Percentiles rank a stretch among this genome's conserved stretches.
These are phyloP conservation scores for Hyla sarda DNA, from an alignment of 2,113 vertebrate genomes.

Conservation along the genomic window DNA sequence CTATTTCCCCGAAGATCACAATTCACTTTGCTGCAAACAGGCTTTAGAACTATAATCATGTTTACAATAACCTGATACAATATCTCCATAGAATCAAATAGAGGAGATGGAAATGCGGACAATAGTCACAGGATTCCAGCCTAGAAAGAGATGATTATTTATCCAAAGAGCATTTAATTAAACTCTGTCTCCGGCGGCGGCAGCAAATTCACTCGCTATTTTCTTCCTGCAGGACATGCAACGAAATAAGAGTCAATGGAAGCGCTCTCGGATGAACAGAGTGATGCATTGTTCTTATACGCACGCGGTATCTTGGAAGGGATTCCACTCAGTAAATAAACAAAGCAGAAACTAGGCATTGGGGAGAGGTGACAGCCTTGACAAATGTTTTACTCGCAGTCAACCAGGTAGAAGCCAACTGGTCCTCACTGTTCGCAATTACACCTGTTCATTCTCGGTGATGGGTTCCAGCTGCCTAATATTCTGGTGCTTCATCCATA, in stretches of 20 bases:
- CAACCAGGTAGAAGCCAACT: conserved; percentile 38
- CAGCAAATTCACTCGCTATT: conserved; percentile 49
- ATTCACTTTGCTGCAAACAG: background rate
- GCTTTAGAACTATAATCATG: background rate
- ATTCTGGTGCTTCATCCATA: background rate
- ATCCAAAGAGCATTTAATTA: conserved; percentile 53
- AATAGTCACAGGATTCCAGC: background rate
- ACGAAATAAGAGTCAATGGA: conserved; percentile 46
- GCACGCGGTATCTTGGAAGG: conserved; percentile 29
- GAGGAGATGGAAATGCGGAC: background rate
- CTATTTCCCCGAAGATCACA: background rate
- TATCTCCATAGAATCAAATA: conserved; percentile 22
- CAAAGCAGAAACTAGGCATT: conserved; percentile 44
- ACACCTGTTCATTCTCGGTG: conserved; percentile 12
- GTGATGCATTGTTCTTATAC: conserved; percentile 49
- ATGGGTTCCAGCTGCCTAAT: background rate
- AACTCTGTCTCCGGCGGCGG: conserved; percentile 10
- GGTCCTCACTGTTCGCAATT: conserved; percentile 37
- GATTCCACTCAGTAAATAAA: conserved; percentile 51
- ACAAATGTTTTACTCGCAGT: conserved; percentile 34
- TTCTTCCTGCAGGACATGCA: conserved; percentile 41
- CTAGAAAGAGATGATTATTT: conserved; percentile 44
- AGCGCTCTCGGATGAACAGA: conserved; percentile 31
- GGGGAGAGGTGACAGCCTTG: conserved; percentile 36
- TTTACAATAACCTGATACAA: conserved; percentile 29